A percentile compares a stretch with the other conserved stretches of the same genome.
These are phyloP conservation scores for Dascillus cervinus DNA, from an alignment of 2,888 invertebrate species.

Conservation along the genomic window DNA sequence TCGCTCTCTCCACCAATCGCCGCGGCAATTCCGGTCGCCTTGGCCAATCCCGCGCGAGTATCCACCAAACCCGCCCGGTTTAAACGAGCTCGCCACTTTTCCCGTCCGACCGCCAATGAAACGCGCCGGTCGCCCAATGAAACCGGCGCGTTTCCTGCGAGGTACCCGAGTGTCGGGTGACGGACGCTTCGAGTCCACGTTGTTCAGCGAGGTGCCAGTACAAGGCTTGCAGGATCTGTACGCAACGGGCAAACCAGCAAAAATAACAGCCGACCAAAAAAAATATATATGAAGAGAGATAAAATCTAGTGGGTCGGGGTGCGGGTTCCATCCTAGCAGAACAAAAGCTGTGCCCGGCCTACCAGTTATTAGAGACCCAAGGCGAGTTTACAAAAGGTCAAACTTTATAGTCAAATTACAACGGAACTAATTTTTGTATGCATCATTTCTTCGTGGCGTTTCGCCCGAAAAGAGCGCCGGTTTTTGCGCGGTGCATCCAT, in stretches of 20 bases:
- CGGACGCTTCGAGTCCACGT: constrained; percentile 37
- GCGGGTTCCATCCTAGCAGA: constrained; percentile 38
- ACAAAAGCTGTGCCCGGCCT: constrained; percentile 30
- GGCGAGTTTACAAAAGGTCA: constrained; percentile 13
- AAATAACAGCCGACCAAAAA: constrained; percentile 44
- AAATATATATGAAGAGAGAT: constrained; percentile 41
- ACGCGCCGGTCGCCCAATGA: constrained; percentile 29
- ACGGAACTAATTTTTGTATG: constrained; percentile 14
- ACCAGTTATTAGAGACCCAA: constrained; percentile 14
- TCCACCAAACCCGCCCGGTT: constrained; percentile 26
- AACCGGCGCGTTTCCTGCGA: constrained; percentile 5
- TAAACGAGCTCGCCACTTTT: constrained; percentile 33
- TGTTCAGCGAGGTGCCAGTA: constrained; percentile 40
- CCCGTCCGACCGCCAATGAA: constrained; percentile 12
- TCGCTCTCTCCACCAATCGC: constrained; percentile 21
- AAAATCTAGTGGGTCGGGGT: constrained; percentile 43
- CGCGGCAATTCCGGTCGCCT: constrained; percentile 8
- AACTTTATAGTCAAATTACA: constrained; percentile 23
- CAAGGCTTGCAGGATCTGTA: constrained; percentile 39
- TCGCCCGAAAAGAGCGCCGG: too few species aligned
- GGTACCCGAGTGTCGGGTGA: constrained; percentile 12
- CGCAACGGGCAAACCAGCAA: constrained; percentile 44
- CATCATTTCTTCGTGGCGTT: constrained; percentile 5
- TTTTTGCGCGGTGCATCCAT: too few species aligned
- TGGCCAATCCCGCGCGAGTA: constrained; percentile 15